Evolutionary conservation across 1,140 invertebrate species (phyloP).

Genomic region (Meloidogyne floridensis): DNA sequence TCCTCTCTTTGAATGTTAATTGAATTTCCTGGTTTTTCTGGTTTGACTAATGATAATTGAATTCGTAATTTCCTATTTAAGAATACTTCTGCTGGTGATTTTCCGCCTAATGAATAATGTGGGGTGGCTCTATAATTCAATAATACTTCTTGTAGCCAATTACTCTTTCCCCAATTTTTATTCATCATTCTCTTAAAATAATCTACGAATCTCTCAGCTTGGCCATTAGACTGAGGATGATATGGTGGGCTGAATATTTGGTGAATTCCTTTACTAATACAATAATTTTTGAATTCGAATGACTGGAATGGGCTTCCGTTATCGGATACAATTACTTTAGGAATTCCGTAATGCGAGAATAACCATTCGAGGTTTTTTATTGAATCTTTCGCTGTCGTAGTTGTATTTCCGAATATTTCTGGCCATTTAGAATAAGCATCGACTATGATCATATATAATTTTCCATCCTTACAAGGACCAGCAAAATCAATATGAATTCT

Average conservation of each 20-base stretch:
- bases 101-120: not conserved
- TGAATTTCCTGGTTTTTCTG: not conserved
- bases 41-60: not conserved
- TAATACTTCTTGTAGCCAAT: too few relatives aligned
- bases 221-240: too few relatives aligned
- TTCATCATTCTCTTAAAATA: constrained; percentile 4
- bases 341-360: constrained; percentile 1
- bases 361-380: not conserved
- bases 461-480: too few relatives aligned
- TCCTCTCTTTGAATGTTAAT: too few relatives aligned
- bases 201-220: constrained; percentile 7
- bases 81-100: constrained; percentile 5
- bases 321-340: too few relatives aligned
- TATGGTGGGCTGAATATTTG: too few relatives aligned
- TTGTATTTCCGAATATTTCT: not conserved
- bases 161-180: not conserved
- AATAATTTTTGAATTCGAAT: too few relatives aligned
- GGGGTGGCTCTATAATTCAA: too few relatives aligned
- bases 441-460: not conserved
- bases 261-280: too few relatives aligned
- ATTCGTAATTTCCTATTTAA: not conserved
- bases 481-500: too few relatives aligned
- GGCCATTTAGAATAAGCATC: constrained; percentile 21
- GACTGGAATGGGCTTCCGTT: too few relatives aligned
- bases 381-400: not conserved